Conservation (phyloP, 1,140 invertebrate species). For the Harlomillsia oculata region DNA sequence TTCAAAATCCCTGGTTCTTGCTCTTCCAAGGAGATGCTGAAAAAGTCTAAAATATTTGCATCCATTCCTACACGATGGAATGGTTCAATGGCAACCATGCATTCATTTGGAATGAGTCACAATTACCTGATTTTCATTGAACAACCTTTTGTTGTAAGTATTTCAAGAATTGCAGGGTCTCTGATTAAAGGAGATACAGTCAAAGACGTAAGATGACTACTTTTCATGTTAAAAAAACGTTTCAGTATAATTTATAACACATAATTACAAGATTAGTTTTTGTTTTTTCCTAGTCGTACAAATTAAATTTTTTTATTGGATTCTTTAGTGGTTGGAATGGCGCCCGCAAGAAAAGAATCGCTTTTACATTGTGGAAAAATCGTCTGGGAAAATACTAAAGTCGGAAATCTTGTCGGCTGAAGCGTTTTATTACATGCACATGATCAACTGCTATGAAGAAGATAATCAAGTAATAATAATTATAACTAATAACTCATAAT, state of each 20-base stretch:
- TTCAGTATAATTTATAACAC: too few species aligned
- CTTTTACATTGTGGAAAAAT: conserved; percentile 43
- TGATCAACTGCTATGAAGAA: conserved; percentile 48
- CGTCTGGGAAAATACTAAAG: conserved; percentile 40
- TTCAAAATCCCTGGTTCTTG: conserved; percentile 36
- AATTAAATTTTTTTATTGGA: too few species aligned
- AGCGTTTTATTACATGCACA: conserved; percentile 48
- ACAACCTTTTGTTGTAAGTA: conserved; percentile 23
- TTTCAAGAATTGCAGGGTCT: conserved; percentile 10
- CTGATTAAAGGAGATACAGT: conserved; percentile 17
- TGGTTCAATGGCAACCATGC: conserved; percentile 30
- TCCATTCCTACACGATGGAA: conserved; percentile 12
- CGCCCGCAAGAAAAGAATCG: conserved; percentile 39
- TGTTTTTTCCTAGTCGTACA: too few species aligned
- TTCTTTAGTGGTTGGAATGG: conserved; percentile 47
- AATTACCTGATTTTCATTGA: conserved; percentile 31
- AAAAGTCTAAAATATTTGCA: conserved; percentile 21
- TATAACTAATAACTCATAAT: not conserved
- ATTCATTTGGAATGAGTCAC: conserved; percentile 29
- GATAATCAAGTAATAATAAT: conserved; percentile 38
- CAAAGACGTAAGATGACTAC: too few species aligned
- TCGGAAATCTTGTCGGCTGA: conserved; percentile 40
- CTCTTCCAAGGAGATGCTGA: conserved; percentile 24
- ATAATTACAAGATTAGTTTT: too few species aligned
- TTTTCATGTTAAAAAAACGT: too few species aligned